Percentiles rank a stretch among this genome's conserved stretches.
phyloP scores from a whole-genome alignment of 2,113 vertebrate species.

The Osmerus eperlanus region DNA sequence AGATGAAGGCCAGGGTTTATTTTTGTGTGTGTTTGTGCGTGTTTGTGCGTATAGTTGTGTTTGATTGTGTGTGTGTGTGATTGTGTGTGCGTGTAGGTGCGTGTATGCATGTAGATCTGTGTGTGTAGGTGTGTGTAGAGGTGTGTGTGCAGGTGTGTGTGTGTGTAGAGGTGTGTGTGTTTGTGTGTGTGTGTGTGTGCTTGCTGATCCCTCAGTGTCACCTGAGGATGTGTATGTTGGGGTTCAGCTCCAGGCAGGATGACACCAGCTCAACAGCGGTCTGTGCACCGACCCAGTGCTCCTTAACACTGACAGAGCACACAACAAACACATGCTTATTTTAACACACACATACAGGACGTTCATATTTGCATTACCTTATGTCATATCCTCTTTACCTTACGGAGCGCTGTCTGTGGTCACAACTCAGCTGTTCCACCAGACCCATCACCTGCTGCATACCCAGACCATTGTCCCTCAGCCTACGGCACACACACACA shows the following conservation, averaged over 20 bases:
- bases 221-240: constrained; percentile 44
- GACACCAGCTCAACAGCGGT: constrained; percentile 36
- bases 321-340: neutral
- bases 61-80: neutral
- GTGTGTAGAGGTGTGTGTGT: no score
- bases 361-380: neutral
- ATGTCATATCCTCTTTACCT: constrained; percentile 35
- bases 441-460: constrained; percentile 38
- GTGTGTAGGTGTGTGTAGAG: neutral
- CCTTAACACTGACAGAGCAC: constrained; percentile 44
- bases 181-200: neutral
- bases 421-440: constrained; percentile 21
- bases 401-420: constrained; percentile 12
- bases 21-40: neutral
- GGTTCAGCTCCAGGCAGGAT: constrained; percentile 42
- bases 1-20: constrained; percentile 6
- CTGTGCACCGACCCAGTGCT: constrained; percentile 43
- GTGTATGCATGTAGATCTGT: neutral
- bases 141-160: no score
- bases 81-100: neutral
- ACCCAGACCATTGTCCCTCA: constrained; percentile 40
- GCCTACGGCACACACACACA: constrained; percentile 20
- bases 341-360: neutral
- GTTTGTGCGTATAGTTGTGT: neutral
- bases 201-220: constrained; percentile 13